Conservation (phyloP, 2,888 invertebrate genomes). For the Dascillus cervinus region DNA sequence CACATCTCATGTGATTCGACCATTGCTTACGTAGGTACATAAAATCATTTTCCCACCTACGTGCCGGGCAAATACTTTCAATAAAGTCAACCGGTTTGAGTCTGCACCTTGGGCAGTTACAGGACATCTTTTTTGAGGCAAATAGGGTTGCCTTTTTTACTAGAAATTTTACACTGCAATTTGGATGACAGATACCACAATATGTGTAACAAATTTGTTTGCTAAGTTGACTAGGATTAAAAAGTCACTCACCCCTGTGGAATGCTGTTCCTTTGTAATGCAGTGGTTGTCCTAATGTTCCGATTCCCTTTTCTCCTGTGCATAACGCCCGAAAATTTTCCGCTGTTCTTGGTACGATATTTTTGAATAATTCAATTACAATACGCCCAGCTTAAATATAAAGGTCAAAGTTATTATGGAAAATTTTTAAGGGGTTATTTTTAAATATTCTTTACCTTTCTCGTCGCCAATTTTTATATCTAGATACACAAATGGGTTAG, state of each 20-base stretch:
- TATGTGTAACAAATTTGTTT: background rate
- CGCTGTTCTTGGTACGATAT: slow-evolving; percentile 77
- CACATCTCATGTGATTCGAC: slow-evolving; percentile 1
- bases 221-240: slow-evolving; percentile 1
- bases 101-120: too few species aligned
- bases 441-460: slow-evolving; percentile 47
- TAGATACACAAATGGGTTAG: slow-evolving; percentile 53
- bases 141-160: too few species aligned
- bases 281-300: slow-evolving; percentile 60
- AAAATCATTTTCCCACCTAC: background rate
- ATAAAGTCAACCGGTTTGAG: too few species aligned
- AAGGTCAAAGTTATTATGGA: background rate
- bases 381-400: slow-evolving; percentile 64
- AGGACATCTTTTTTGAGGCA: too few species aligned
- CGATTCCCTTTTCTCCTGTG: slow-evolving; percentile 81
- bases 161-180: too few species aligned
- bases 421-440: slow-evolving; percentile 3
- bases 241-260: slow-evolving; percentile 56
- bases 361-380: slow-evolving; percentile 76
- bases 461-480: slow-evolving; percentile 62
- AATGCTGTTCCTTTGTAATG: slow-evolving; percentile 79
- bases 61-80: too few species aligned
- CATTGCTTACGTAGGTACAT: background rate
- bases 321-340: slow-evolving; percentile 90
- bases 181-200: background rate